Conservation (phyloP, 2,888 invertebrate species). For the Galeopsomyia nigrocyanea region DNA sequence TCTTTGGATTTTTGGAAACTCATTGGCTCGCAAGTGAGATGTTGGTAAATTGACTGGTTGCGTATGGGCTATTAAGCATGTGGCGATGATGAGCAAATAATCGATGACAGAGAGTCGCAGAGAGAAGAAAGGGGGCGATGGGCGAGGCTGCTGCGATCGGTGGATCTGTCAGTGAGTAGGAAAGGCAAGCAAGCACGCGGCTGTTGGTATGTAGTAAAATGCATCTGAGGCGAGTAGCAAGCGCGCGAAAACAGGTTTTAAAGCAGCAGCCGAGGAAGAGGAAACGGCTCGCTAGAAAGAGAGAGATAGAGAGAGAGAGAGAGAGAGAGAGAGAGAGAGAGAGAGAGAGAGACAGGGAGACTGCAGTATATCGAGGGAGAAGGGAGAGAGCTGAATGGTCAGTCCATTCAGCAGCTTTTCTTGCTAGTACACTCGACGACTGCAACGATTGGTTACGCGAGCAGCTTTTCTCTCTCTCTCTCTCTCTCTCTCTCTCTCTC, state of each 20-base stretch:
- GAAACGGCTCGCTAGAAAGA: neutral
- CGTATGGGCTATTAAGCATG: too few relatives aligned
- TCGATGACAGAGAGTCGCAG: too few relatives aligned
- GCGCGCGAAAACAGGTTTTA: slow-evolving; percentile 45
- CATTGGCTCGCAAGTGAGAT: too few relatives aligned
- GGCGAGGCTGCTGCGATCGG: too few relatives aligned
- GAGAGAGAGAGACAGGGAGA: slow-evolving; percentile 13
- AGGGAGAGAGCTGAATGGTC: slow-evolving; percentile 45
- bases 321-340: slow-evolving; percentile 10
- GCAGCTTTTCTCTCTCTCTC: neutral
- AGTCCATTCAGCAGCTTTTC: slow-evolving; percentile 38
- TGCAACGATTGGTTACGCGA: slow-evolving; percentile 44
- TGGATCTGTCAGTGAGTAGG: too few relatives aligned
- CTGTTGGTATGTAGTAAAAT: too few relatives aligned
- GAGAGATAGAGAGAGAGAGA: slow-evolving; percentile 12
- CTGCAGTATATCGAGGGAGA: too few relatives aligned
- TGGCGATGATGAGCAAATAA: too few relatives aligned
- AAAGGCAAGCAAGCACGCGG: too few relatives aligned
- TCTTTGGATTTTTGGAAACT: neutral
- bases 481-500: neutral
- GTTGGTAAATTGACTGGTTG: too few relatives aligned
- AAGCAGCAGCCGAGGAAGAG: slow-evolving; percentile 28
- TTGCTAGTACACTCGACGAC: slow-evolving; percentile 11
- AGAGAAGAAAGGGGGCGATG: too few relatives aligned
- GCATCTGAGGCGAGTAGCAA: too few relatives aligned